phyloP scores from a whole-genome alignment of 2,888 invertebrate genomes.

The Ormyrus rosae region DNA sequence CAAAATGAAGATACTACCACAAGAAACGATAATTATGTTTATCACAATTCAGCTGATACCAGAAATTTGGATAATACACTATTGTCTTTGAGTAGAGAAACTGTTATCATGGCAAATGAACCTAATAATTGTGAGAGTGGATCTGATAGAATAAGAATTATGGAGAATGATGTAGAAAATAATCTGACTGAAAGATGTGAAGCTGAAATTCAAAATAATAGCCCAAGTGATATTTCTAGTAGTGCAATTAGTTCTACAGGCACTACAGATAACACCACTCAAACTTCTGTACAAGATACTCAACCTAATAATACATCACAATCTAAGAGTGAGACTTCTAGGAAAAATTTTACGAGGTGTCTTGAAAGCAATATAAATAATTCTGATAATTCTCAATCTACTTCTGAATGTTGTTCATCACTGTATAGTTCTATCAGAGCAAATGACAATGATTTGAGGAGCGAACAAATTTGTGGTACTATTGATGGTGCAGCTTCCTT shows the following conservation, averaged over 20 bases:
- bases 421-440: slow-evolving; percentile 32
- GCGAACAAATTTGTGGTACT: slow-evolving; percentile 52
- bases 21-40: slow-evolving; percentile 53
- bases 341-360: slow-evolving; percentile 54
- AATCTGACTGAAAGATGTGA: slow-evolving; percentile 53
- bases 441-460: slow-evolving; percentile 46
- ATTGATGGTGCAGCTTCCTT: slow-evolving; percentile 60
- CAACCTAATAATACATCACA: slow-evolving; percentile 36
- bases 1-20: slow-evolving; percentile 49
- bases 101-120: slow-evolving; percentile 57
- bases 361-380: slow-evolving; percentile 53
- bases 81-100: slow-evolving; percentile 30
- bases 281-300: slow-evolving; percentile 56
- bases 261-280: slow-evolving; percentile 54
- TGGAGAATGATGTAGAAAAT: slow-evolving; percentile 56
- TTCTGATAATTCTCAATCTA: slow-evolving; percentile 49
- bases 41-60: slow-evolving; percentile 38
- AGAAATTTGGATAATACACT: slow-evolving; percentile 52
- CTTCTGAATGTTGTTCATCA: slow-evolving; percentile 32
- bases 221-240: slow-evolving; percentile 29
- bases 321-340: slow-evolving; percentile 45
- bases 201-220: slow-evolving; percentile 37
- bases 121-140: slow-evolving; percentile 33
- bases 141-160: slow-evolving; percentile 35
- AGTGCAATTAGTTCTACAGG: slow-evolving; percentile 25